Evolutionary conservation across 2,113 vertebrate species (phyloP), one percentile per base, ranked within the genome.

Genomic region (Pteronura brasiliensis): DNA sequence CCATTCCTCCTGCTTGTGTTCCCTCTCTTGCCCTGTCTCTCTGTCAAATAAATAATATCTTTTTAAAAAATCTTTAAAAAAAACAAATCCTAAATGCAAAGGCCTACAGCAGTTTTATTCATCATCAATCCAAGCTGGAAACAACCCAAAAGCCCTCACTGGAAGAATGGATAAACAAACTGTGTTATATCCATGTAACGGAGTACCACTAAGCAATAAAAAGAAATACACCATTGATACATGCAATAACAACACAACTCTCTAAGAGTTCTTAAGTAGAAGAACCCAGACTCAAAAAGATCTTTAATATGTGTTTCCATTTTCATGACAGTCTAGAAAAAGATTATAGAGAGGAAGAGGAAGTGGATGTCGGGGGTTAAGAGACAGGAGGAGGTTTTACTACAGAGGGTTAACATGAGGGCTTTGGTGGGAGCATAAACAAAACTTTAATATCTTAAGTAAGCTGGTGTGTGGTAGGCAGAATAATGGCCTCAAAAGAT

Each of bases 321-420:
- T 88, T 93, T 91, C 89, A 89, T 74, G 52, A 95, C 27, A 95
- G 74, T 63, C 15, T 83, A 49, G 57, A 88, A 88, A 96, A 88
- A 52, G 88, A 65, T 82, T 77, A 71, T 34, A 93, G 5, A 80
- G 4, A 81, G 8, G 1, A 83, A 79, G 39, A 94, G 57, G 47
- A 52, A 80, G 39, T 57, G 23, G 27, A 4, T 89, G 34, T 31
- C 29, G 18, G 12, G 20, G 20, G 44, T 59, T 82, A 72, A 88
- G 44, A 93, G 57, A 83, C 10, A 47, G 17, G n/a, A 81, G 10
- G 55, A 74, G 7, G 47, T 65, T 15, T 76, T 57, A 76, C 21
- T 36, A 83, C 14, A 71, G 17, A 23, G 12, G 3, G 15, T 21
- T 63, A 9, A 9, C 31, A 47, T 7, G 14, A 72, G 25, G 14